Evolutionary conservation across 2,888 invertebrate genomes (phyloP), one percentile per base, ranked within the genome.

Genomic region (Therioaphis trifolii): DNA sequence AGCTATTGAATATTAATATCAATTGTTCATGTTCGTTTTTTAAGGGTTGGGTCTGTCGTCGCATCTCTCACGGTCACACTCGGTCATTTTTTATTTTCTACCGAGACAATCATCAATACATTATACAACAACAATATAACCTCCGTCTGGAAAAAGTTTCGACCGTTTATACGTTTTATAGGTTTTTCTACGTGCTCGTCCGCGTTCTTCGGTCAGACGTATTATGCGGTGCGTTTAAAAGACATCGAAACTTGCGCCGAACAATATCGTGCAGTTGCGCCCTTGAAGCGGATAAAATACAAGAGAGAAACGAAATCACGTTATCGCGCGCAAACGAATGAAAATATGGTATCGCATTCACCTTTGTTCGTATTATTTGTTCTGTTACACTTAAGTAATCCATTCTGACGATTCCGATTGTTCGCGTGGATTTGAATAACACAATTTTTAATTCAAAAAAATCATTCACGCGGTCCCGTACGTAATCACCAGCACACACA

Each of bases 1-100:
- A 11, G 15, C 77, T 52, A 77, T 77, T 77, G 77, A 77, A 77
- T 66, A 77, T 79, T 58, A 79, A 79, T 79, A 79, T 55, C 79
- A 35, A 79, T 79, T 69, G 69, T 79, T 69, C 69, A n/a, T 27
- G 43, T 40, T 24, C 79, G 27, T n/a, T 15, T 58, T n/a, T 69
- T 69, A 79, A 79, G 79, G 79, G 79, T 79, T 69, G 78, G 78
- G 78, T 46, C 46, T 27, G 46, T 76, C 66, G 52, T 52, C 43
- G 40, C 79, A 27, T 79, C 69, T n/a, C 55, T 69, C 69, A 79
- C 69, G 79, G 79, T 40, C 40, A 77, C 15, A 61, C 43, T 35
- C 15, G 4, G 29, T 76, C n/a, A 35, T 77, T 52, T n/a, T 63
- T 77, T 21, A 49, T 77, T 29, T 29, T 66, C 7, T 24, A 49